Evolutionary conservation across 2,113 vertebrate genomes (phyloP).

Genomic region (Phodopus roborovskii): DNA sequence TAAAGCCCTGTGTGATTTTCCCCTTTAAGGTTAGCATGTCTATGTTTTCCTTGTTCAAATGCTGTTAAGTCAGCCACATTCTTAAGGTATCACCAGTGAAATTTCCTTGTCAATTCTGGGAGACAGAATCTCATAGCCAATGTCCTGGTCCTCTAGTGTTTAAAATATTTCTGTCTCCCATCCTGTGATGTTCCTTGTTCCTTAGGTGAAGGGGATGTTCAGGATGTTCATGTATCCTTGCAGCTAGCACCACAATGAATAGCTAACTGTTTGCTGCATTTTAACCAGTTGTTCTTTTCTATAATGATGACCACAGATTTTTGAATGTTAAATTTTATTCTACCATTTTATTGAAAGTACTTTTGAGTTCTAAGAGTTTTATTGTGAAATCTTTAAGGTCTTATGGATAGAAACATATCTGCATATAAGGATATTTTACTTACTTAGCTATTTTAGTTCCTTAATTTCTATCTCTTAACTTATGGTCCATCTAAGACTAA

Average conservation of each 20-base stretch:
- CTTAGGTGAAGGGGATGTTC: not conserved
- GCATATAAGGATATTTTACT: not conserved
- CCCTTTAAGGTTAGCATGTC: not conserved
- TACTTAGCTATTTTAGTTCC: not conserved
- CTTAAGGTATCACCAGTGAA: not conserved
- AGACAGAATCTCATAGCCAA: no score
- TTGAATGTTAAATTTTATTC: not conserved
- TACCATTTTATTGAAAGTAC: not conserved
- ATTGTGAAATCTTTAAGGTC: not conserved
- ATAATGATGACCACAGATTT: not conserved
- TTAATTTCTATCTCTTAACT: not conserved
- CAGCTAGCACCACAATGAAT: not conserved
- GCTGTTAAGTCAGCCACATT: not conserved
- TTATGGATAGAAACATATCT: not conserved
- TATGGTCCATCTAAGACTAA: not conserved
- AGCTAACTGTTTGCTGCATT: no score
- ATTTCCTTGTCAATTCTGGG: not conserved
- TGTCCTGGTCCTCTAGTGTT: no score
- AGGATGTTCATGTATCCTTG: not conserved
- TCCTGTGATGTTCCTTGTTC: not conserved
- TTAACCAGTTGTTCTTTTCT: not conserved
- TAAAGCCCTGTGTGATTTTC: not conserved
- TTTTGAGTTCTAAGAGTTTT: not conserved
- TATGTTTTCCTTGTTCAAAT: not conserved
- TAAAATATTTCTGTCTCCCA: no score